These are phyloP conservation scores for Platycheirus albimanus DNA, from an alignment of 2,888 invertebrate species.

Conservation along the genomic window DNA sequence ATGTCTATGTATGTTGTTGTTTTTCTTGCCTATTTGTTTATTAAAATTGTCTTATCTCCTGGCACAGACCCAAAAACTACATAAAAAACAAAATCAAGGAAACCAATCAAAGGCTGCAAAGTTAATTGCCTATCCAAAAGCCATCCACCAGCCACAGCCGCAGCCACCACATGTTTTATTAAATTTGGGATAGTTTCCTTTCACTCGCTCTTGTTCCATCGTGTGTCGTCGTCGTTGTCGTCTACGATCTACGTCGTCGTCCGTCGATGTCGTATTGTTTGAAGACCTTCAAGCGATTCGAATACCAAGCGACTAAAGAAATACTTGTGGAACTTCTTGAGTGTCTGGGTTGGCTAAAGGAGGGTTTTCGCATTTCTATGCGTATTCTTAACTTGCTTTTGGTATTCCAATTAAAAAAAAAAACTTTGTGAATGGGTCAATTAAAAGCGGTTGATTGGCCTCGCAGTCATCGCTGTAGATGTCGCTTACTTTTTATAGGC, in stretches of 20 bases:
- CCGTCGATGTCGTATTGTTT: background rate
- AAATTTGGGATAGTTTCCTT: no score
- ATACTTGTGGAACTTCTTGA: conserved; percentile 23
- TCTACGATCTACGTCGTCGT: no score
- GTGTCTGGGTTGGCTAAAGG: conserved; percentile 10
- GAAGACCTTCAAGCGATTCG: conserved; percentile 63
- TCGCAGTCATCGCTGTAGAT: conserved; percentile 4
- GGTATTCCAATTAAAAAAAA: conserved; percentile 71
- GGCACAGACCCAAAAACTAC: conserved; percentile 42
- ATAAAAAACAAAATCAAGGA: conserved; percentile 44
- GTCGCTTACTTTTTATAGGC: no score
- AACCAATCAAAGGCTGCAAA: conserved; percentile 28
- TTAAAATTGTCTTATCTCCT: conserved; percentile 23
- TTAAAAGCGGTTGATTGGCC: conserved; percentile 56
- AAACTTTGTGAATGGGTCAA: conserved; percentile 69
- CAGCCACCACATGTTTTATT: no score
- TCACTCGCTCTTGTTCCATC: no score
- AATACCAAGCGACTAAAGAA: conserved; percentile 10
- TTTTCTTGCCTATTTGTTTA: conserved; percentile 34
- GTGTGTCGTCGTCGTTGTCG: no score
- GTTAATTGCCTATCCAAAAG: conserved; percentile 50
- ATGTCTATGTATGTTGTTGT: conserved; percentile 15
- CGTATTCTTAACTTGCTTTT: conserved; percentile 65
- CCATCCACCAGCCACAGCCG: no score
- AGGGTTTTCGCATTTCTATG: conserved; percentile 58